phyloP scores from a whole-genome alignment of 1,140 invertebrate genomes.

The Trachymyrmex septentrionalis region DNA sequence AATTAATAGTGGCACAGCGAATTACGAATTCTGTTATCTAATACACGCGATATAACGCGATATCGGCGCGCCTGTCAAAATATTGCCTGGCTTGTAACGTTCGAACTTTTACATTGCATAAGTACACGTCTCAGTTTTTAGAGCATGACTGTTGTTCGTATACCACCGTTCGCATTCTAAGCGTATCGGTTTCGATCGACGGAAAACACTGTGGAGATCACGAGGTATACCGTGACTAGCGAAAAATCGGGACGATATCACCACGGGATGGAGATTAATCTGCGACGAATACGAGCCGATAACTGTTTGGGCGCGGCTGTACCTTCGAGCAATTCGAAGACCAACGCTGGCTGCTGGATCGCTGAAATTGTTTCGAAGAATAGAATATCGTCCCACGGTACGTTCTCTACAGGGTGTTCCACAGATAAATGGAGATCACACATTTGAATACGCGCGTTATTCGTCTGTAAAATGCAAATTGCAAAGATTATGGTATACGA shows the following conservation, averaged over 20 bases:
- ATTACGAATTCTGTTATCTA: slow-evolving; percentile 45
- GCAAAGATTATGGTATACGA: neutral
- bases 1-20: neutral
- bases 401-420: slow-evolving; percentile 38
- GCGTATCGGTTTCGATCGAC: slow-evolving; percentile 59
- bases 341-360: slow-evolving; percentile 29
- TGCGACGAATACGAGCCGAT: slow-evolving; percentile 63
- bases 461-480: neutral
- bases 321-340: slow-evolving; percentile 28
- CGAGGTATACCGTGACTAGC: slow-evolving; percentile 54
- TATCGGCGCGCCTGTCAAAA: slow-evolving; percentile 32
- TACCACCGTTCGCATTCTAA: slow-evolving; percentile 59
- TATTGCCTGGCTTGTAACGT: slow-evolving; percentile 7
- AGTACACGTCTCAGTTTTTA: slow-evolving; percentile 8
- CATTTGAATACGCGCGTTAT: neutral
- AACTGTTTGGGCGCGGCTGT: slow-evolving; percentile 63
- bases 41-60: neutral
- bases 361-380: slow-evolving; percentile 70
- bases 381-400: slow-evolving; percentile 21
- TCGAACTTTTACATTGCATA: slow-evolving; percentile 29
- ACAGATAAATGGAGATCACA: neutral
- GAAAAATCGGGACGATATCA: slow-evolving; percentile 53
- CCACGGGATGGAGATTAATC: slow-evolving; percentile 61
- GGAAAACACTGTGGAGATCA: slow-evolving; percentile 24
- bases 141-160: slow-evolving; percentile 53